Evolutionary conservation across 2,113 vertebrate species (phyloP), one percentile per base, ranked within the genome.

Genomic region (Cavia porcellus): DNA sequence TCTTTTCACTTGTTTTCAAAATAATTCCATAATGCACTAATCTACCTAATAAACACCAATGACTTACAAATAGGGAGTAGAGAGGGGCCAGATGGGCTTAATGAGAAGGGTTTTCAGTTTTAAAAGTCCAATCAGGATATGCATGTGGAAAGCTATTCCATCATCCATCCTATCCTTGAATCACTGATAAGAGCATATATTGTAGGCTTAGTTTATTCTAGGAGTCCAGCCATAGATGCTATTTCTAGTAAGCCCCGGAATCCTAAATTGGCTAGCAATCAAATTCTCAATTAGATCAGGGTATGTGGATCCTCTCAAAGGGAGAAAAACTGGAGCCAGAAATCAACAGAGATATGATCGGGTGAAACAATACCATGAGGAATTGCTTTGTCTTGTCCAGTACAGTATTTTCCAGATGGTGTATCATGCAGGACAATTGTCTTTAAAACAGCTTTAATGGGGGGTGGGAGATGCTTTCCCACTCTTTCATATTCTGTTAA

Each of bases 251-350:
- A 84, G 84, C 25, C 86, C 62, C 28, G 42, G 55, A 66, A 92
- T 82, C 62, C 90, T 82, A 75, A 72, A 80, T 50, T 92, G 77
- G 81, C 87, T 66, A 85, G 84, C 75, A 89, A 38, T 95, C 95
- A 89, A 79, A 89, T 93, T 77, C 85, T 77, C 96, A 92, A 19
- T 96, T 85, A 97, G 72, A 93, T 80, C 35, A 38, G 55, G 93
- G 57, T 30, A 45, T 81, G n/a, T 90, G 64, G 74, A 30, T 68
- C 45, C 42, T 89, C 45, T 83, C 61, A 61, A 82, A 96, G 57
- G 68, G 74, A 52, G 62, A 80, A 92, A 68, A n/a, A 14, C 7
- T 15, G 59, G 75, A 84, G 70, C 50, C 74, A 92, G 95, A 87
- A 89, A 90, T 92, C 83, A 95, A 80, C 93, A 82, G 86, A 92